Percentiles rank a stretch among this genome's conserved stretches.
phyloP scores from a whole-genome alignment of 2,797 vertebrate genomes.

The Semotilus atromaculatus region DNA sequence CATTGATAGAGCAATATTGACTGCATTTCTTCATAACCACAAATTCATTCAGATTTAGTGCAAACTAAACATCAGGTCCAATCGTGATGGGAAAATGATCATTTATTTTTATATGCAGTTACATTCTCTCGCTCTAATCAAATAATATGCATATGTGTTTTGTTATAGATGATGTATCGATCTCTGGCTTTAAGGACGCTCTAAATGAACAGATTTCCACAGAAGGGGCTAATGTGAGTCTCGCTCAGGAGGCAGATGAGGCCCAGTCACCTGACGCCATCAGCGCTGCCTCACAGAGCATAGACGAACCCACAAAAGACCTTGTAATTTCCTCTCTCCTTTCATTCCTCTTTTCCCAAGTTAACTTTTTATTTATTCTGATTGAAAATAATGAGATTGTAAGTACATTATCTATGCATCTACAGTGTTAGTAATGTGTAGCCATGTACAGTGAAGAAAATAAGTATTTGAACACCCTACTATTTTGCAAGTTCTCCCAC shows the following conservation, averaged over 20 bases:
- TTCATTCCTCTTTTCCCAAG: not conserved
- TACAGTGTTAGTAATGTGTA: not conserved
- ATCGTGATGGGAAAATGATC: too few species aligned
- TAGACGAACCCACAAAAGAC: slow-evolving; percentile 87
- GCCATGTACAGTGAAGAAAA: too few species aligned
- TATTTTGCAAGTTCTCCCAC: too few species aligned
- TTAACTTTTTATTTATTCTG: not conserved
- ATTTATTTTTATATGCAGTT: not conserved
- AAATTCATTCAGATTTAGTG: not conserved
- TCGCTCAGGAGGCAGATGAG: slow-evolving; percentile 78
- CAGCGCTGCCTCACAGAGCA: slow-evolving; percentile 91
- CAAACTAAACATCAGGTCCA: not conserved
- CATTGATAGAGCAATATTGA: not conserved
- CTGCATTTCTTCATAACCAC: not conserved
- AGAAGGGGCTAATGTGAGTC: slow-evolving; percentile 76
- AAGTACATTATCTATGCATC: not conserved
- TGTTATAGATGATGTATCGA: slow-evolving; percentile 82
- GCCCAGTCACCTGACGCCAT: slow-evolving; percentile 89
- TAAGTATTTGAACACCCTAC: too few species aligned
- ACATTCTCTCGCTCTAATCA: not conserved
- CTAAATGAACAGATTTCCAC: slow-evolving; percentile 79
- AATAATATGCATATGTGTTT: not conserved
- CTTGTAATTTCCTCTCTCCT: slow-evolving; percentile 72
- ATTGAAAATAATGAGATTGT: not conserved
- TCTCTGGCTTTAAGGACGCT: slow-evolving; percentile 80